Evolutionary conservation across 2,113 vertebrate genomes (phyloP).

Genomic region (Campylomormyrus tamandua): DNA sequence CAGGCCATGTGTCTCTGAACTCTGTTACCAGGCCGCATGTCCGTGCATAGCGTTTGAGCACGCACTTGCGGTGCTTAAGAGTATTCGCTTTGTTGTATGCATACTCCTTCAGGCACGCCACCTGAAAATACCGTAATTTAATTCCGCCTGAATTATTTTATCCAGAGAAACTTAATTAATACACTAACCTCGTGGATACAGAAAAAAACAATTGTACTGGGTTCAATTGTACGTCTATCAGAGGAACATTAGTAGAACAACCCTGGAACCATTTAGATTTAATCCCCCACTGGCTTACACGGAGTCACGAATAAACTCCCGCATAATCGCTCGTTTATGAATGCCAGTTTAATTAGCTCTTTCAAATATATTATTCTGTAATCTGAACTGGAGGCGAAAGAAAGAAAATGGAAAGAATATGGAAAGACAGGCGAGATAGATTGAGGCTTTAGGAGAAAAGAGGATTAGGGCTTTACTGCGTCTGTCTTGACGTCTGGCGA

Average conservation of each 20-base stretch:
- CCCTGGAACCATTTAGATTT: background rate
- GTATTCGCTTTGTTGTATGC: background rate
- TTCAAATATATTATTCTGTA: background rate
- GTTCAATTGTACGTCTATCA: background rate
- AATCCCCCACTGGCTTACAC: background rate
- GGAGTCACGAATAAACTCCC: background rate
- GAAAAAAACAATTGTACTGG: background rate
- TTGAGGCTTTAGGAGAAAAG: slow-evolving; percentile 11
- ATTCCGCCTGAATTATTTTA: background rate
- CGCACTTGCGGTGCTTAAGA: background rate
- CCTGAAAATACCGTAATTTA: background rate
- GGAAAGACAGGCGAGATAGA: background rate
- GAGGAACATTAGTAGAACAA: background rate
- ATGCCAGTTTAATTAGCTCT: background rate
- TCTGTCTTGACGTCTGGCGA: slow-evolving; percentile 18
- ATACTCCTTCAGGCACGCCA: background rate
- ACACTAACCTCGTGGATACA: background rate
- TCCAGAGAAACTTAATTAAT: background rate
- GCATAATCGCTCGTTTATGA: background rate
- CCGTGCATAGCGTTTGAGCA: background rate
- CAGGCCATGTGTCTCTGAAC: background rate
- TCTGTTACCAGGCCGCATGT: background rate
- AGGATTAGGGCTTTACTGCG: slow-evolving; percentile 18
- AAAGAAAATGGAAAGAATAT: background rate
- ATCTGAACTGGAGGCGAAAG: background rate